Evolutionary conservation across 2,113 vertebrate genomes (phyloP).

Genomic region (Panurus biarmicus): DNA sequence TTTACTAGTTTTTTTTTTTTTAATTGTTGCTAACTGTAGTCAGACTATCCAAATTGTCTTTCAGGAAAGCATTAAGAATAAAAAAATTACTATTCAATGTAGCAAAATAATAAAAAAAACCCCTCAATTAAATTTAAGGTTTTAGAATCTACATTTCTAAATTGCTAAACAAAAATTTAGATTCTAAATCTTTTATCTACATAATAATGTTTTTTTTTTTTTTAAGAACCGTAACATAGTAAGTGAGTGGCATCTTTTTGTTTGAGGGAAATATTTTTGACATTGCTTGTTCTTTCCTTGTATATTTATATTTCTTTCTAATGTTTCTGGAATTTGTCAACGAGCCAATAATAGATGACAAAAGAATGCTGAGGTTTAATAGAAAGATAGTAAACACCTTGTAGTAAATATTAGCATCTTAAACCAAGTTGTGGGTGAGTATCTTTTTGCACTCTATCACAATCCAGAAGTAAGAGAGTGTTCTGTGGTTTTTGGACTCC

Average conservation of each 20-base stretch:
- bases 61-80: background rate
- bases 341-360: background rate
- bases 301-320: background rate
- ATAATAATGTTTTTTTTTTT: background rate
- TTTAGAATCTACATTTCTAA: background rate
- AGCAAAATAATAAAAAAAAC: background rate
- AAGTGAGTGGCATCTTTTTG: background rate
- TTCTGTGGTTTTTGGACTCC: background rate
- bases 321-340: background rate
- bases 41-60: background rate
- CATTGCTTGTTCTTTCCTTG: background rate
- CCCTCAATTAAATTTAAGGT: background rate
- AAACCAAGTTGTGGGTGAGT: background rate
- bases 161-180: background rate
- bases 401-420: slow-evolving; percentile 6
- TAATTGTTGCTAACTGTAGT: background rate
- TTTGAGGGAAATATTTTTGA: background rate
- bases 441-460: background rate
- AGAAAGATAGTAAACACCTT: background rate
- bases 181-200: background rate
- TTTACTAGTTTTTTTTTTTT: background rate
- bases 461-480: background rate
- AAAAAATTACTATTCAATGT: background rate
- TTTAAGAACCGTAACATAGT: background rate
- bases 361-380: background rate